Conservation (phyloP, 2,888 invertebrate genomes). For the Idaea aversata region DNA sequence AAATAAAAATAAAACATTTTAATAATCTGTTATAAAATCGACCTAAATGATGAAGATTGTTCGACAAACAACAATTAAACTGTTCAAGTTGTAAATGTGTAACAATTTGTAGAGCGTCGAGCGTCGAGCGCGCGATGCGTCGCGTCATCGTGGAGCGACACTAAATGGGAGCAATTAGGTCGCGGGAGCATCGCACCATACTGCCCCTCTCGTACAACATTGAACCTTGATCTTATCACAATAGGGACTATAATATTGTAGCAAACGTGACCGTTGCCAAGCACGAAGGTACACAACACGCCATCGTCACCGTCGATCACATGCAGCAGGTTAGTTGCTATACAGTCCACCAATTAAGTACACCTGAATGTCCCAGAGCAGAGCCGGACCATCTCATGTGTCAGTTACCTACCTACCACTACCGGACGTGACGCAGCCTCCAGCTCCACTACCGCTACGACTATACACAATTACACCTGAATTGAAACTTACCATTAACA, state of each 20-base stretch:
- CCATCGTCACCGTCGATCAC: conserved; percentile 23
- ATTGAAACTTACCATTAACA: too few relatives aligned
- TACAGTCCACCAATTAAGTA: conserved; percentile 41
- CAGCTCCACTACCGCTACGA: too few relatives aligned
- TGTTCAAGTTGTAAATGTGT: not conserved
- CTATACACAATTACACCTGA: too few relatives aligned
- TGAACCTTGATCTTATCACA: not conserved
- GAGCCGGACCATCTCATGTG: conserved; percentile 19
- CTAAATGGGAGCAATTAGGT: conserved; percentile 31
- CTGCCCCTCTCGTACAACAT: not conserved
- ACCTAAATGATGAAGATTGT: not conserved
- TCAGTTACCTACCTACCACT: too few relatives aligned
- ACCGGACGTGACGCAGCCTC: too few relatives aligned
- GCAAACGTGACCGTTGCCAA: conserved; percentile 3
- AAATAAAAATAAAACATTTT: not conserved
- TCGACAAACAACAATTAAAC: not conserved
- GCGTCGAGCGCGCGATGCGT: not conserved
- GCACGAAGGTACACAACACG: conserved; percentile 11
- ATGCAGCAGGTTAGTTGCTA: conserved; percentile 34
- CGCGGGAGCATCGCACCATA: not conserved
- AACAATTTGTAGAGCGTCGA: not conserved
- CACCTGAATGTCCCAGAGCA: conserved; percentile 19
- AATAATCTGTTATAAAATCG: not conserved
- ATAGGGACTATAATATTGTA: conserved; percentile 8
- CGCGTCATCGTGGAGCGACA: conserved; percentile 6